Evolutionary conservation across 1,140 invertebrate species (phyloP).

Genomic region (Conus betulinus): DNA sequence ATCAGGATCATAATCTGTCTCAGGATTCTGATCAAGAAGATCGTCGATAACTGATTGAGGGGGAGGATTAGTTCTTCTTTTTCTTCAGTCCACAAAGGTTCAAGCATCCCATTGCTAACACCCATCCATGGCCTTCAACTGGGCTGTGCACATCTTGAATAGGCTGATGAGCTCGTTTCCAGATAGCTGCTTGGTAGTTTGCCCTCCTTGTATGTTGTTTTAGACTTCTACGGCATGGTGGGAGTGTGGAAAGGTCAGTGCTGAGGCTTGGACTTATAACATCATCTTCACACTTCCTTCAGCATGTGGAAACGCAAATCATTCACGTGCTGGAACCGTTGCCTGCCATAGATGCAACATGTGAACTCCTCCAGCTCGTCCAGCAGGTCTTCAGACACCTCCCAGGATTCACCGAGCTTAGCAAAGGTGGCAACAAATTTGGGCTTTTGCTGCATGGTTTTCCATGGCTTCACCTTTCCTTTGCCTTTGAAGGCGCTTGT

Average conservation of each 20-base stretch:
- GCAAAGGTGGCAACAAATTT: neutral
- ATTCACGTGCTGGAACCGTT: neutral
- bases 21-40: no score
- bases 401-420: slow-evolving; percentile 3
- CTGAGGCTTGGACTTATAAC: no score
- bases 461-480: slow-evolving; percentile 26
- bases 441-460: neutral
- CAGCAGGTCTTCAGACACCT: neutral
- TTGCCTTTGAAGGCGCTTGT: slow-evolving; percentile 30
- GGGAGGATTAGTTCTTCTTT: neutral
- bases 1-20: no score
- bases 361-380: slow-evolving; percentile 25
- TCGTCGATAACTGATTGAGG: neutral
- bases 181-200: neutral
- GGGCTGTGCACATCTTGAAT: neutral
- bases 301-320: neutral
- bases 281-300: neutral
- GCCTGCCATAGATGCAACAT: slow-evolving; percentile 16
- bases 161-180: neutral
- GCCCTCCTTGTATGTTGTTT: neutral
- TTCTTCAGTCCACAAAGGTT: slow-evolving; percentile 5
- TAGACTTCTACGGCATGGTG: neutral
- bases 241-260: neutral
- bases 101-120: neutral
- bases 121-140: neutral